Evolutionary conservation across 2,888 invertebrate species (phyloP).

Genomic region (Aspidapion aeneum): DNA sequence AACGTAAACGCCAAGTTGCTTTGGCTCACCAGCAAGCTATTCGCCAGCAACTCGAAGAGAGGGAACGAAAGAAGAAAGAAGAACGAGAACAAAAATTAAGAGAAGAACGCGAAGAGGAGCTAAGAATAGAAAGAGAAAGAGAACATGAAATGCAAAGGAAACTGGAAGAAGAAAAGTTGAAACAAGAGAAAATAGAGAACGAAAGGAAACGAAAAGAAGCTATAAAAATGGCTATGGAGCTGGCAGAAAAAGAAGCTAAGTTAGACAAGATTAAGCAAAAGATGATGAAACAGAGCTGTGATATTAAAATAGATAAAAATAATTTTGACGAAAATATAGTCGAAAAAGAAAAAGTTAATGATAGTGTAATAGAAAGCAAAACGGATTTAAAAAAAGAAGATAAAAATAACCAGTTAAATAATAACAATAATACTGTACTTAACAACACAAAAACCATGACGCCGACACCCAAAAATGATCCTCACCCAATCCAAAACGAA

Average conservation of each 20-base stretch:
- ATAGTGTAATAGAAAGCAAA: slow-evolving; percentile 2
- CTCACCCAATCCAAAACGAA: neutral
- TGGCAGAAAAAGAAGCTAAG: slow-evolving; percentile 61
- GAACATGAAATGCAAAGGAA: slow-evolving; percentile 64
- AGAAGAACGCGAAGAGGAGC: slow-evolving; percentile 81
- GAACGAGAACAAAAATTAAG: slow-evolving; percentile 69
- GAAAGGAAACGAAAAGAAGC: slow-evolving; percentile 72
- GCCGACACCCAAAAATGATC: neutral
- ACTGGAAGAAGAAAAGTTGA: slow-evolving; percentile 66
- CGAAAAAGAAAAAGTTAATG: slow-evolving; percentile 37
- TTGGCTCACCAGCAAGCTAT: slow-evolving; percentile 84
- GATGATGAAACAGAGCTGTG: slow-evolving; percentile 34
- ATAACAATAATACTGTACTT: neutral
- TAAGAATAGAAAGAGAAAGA: slow-evolving; percentile 69
- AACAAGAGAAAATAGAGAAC: slow-evolving; percentile 65
- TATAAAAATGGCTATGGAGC: slow-evolving; percentile 73
- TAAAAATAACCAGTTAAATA: slow-evolving; percentile 2
- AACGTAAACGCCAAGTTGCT: slow-evolving; percentile 77
- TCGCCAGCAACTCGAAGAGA: slow-evolving; percentile 79
- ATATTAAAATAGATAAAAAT: slow-evolving; percentile 19
- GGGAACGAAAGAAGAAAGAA: slow-evolving; percentile 69
- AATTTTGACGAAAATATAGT: slow-evolving; percentile 35
- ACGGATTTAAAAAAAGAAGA: neutral
- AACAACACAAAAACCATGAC: neutral
- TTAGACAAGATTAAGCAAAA: slow-evolving; percentile 47